Evolutionary conservation across 2,888 invertebrate genomes (phyloP), one percentile per base, ranked within the genome.

Genomic region (Lobophora halterata): DNA sequence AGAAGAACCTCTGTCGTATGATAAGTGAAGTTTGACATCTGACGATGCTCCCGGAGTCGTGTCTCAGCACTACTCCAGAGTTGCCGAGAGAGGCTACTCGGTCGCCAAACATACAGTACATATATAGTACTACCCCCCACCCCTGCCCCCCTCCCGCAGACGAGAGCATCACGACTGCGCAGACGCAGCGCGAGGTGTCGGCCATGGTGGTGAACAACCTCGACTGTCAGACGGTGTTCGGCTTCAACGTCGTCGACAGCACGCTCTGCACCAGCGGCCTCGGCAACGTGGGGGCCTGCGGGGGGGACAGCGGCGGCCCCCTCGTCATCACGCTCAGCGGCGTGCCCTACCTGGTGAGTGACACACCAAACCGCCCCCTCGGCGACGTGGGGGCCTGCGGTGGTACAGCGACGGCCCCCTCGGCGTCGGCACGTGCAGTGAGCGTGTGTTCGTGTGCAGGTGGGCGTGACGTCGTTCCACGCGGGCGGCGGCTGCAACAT

Each of bases 141-240:
- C n/a, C n/a, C n/a, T n/a, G n/a, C n/a, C n/a, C n/a, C n/a, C n/a
- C n/a, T n/a, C n/a, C 5, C 17, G 5, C 35, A 61, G 64, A 17
- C 1, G 44, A 51, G 3, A 40, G 35, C 20, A 61, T 61, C 32
- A 35, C 37, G 3, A 30, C 13, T 6, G 36, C n/a, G 8, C 62
- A 62, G 42, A 36, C 50, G 23, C 62, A 76, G 43, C 79, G 79
- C 47, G 77, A 68, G 20, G 74, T 81, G 28, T 66, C 67, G 25
- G 73, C 79, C 32, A 55, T 54, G 32, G 65, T 67, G 31, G 59
- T 69, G 33, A 59, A 60, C 31, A 66, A 69, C 52, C 43, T 53
- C 7, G 58, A 46, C 31, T 71, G 70, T 45, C 45, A 46, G 6
- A 44, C 44, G 10, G 49, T 47, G 33, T 71, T 54, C 46, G 65